Conservation (phyloP, 1,140 invertebrate species). For the honey bee (Apis mellifera) region Amel_HAv3.1 CM009934.2:7699001-7699500, state of each 20-base stretch:
- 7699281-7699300: background rate
- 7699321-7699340: no score
- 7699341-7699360: no score
- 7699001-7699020: slow-evolving; percentile 14
- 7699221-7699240: background rate
- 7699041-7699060: background rate
- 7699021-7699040: slow-evolving; percentile 32
- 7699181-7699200: background rate
- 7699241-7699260: background rate
- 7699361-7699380: no score
- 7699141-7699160: background rate
- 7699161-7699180: background rate
- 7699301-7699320: background rate
- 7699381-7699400: no score
- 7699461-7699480: no score
- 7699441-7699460: no score
- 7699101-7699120: slow-evolving; percentile 13
- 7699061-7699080: background rate
- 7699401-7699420: no score
- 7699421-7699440: no score
- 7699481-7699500: no score
- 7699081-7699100: slow-evolving; percentile 32
- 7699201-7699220: slow-evolving; percentile 12
- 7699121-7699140: slow-evolving; percentile 3
- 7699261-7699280: background rate